Conservation (phyloP, 2,113 vertebrate species). For the Halcyon senegalensis region DNA sequence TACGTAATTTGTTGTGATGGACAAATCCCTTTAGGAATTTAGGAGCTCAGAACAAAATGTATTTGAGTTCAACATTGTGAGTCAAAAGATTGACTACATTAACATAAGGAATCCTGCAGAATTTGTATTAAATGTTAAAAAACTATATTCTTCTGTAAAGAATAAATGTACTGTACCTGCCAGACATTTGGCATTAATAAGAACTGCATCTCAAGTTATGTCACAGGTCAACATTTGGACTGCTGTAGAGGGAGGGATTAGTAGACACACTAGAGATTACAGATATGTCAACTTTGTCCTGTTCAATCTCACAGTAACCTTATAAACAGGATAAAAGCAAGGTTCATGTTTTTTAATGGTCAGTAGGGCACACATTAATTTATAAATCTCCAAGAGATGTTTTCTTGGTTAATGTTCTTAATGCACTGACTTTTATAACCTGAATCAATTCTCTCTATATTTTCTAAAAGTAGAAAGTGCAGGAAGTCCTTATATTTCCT, state of each 20-base stretch:
- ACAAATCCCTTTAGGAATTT: constrained; percentile 51
- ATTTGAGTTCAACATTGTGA: constrained; percentile 35
- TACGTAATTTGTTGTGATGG: constrained; percentile 58
- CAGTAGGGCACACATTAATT: background rate
- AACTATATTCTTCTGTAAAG: constrained; percentile 17
- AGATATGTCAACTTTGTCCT: constrained; percentile 3
- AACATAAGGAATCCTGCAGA: constrained; percentile 10
- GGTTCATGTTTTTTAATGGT: constrained; percentile 16
- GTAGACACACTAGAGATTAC: constrained; percentile 8
- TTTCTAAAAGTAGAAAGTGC: background rate
- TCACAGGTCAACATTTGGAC: background rate
- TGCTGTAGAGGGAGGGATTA: background rate
- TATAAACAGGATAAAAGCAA: constrained; percentile 31
- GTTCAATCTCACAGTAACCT: background rate
- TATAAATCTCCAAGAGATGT: background rate
- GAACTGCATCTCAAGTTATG: constrained; percentile 2
- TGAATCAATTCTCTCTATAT: background rate
- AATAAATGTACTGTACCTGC: constrained; percentile 19
- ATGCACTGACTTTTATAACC: background rate
- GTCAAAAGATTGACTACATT: constrained; percentile 44
- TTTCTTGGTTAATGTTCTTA: constrained; percentile 19
- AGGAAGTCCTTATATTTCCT: background rate
- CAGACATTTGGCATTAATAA: constrained; percentile 3
- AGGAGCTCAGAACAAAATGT: constrained; percentile 31
- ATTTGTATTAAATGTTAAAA: constrained; percentile 37